Conservation (phyloP, 2,113 vertebrate genomes). For the Bubo blakistoni region DNA sequence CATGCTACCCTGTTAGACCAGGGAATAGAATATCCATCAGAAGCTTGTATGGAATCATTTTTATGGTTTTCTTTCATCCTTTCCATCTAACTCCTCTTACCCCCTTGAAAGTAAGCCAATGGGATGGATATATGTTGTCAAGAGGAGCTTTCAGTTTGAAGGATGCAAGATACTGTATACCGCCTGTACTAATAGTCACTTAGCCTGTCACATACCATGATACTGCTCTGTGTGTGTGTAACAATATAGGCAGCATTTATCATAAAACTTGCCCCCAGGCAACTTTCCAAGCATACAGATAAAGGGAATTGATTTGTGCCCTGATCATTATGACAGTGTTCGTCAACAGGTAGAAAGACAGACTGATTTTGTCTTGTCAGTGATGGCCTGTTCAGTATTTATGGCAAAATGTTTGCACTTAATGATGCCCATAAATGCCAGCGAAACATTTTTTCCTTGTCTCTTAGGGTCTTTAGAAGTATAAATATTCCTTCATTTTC, state of each 20-base stretch:
- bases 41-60: not conserved
- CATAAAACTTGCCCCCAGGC: not conserved
- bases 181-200: not conserved
- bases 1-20: not conserved
- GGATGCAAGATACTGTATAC: not conserved
- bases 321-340: not conserved
- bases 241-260: not conserved
- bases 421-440: constrained; percentile 4
- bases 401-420: not conserved
- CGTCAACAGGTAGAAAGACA: not conserved
- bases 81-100: not conserved
- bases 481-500: constrained; percentile 12
- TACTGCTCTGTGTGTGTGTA: not conserved
- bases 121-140: not conserved
- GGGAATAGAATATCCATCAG: not conserved
- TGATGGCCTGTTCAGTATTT: not conserved
- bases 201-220: not conserved
- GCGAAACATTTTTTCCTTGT: not conserved
- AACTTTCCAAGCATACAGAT: not conserved
- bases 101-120: not conserved
- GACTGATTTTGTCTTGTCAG: not conserved
- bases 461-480: not conserved
- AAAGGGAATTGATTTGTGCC: not conserved
- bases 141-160: not conserved
- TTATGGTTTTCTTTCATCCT: not conserved